Percentiles rank a stretch among this genome's conserved stretches.
Evolutionary conservation across 2,797 vertebrate genomes (phyloP).

Genomic region (Tenualosa ilisha): DNA sequence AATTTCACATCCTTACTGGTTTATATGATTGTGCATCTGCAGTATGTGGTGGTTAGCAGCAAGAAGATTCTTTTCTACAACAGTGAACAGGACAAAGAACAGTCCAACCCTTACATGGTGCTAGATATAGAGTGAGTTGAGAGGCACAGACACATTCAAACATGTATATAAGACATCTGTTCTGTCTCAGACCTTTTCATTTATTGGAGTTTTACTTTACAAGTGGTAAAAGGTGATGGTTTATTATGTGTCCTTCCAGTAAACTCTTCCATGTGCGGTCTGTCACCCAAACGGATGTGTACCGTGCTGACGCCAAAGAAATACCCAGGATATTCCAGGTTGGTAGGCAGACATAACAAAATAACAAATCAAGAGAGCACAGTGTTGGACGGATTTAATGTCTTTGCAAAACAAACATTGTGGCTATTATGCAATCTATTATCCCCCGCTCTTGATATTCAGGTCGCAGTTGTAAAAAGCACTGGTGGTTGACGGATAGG

Average conservation of each 20-base stretch:
- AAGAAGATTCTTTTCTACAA: conserved; percentile 91
- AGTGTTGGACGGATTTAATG: background rate
- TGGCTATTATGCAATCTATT: background rate
- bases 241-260: conserved; percentile 57
- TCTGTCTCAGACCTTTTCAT: conserved; percentile 1
- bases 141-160: background rate
- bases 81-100: conserved; percentile 87
- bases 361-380: conserved; percentile 16
- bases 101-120: conserved; percentile 87
- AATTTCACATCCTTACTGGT: background rate
- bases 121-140: conserved; percentile 87
- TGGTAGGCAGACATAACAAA: background rate
- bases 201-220: background rate
- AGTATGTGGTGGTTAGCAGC: conserved; percentile 86
- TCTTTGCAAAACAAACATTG: background rate
- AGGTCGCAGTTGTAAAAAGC: background rate
- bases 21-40: conserved; percentile 37
- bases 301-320: conserved; percentile 86
- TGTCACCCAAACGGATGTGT: conserved; percentile 87
- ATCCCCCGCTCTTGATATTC: background rate
- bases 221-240: background rate
- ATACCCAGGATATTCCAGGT: conserved; percentile 91
- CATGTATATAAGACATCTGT: background rate
- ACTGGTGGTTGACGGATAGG: background rate
- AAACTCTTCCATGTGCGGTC: conserved; percentile 88